A percentile compares a stretch with the other conserved stretches of the same genome.
These are phyloP conservation scores for Ophiothrix spiculata DNA, from an alignment of 35 echinoderm and acorn worm genomes.

Conservation along the genomic window DNA sequence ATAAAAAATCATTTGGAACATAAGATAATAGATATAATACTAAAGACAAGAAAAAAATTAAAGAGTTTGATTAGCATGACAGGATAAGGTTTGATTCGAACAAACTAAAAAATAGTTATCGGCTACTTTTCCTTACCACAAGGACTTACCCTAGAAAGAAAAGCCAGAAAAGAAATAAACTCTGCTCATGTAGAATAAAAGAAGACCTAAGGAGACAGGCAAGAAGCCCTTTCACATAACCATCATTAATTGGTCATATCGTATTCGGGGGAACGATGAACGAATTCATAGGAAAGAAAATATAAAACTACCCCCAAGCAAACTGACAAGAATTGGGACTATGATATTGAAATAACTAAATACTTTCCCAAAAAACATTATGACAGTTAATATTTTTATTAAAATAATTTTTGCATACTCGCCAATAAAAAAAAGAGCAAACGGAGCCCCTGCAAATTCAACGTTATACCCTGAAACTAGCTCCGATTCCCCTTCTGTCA, in stretches of 20 bases:
- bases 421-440: slow-evolving; percentile 67
- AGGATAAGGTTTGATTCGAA: slow-evolving; percentile 53
- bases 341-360: not conserved
- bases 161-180: not conserved
- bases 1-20: slow-evolving; percentile 54
- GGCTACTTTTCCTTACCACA: slow-evolving; percentile 38
- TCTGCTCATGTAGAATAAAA: not conserved
- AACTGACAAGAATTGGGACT: too few relatives aligned
- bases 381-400: slow-evolving; percentile 36
- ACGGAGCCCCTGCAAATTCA: slow-evolving; percentile 66
- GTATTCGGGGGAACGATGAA: slow-evolving; percentile 46
- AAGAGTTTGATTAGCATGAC: slow-evolving; percentile 31
- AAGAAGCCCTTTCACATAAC: slow-evolving; percentile 54
- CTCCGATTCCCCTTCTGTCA: slow-evolving; percentile 84
- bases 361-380: slow-evolving; percentile 44
- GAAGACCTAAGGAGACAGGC: slow-evolving; percentile 8
- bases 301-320: not conserved
- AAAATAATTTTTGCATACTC: slow-evolving; percentile 78
- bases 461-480: slow-evolving; percentile 75
- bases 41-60: slow-evolving; percentile 17
- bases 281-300: slow-evolving; percentile 48
- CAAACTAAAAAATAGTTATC: slow-evolving; percentile 71
- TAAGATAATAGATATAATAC: slow-evolving; percentile 27
- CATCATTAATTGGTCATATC: slow-evolving; percentile 56
- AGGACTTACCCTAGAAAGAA: slow-evolving; percentile 24